phyloP scores from a whole-genome alignment of 1,140 invertebrate genomes.

The Armadillidium nasatum region DNA sequence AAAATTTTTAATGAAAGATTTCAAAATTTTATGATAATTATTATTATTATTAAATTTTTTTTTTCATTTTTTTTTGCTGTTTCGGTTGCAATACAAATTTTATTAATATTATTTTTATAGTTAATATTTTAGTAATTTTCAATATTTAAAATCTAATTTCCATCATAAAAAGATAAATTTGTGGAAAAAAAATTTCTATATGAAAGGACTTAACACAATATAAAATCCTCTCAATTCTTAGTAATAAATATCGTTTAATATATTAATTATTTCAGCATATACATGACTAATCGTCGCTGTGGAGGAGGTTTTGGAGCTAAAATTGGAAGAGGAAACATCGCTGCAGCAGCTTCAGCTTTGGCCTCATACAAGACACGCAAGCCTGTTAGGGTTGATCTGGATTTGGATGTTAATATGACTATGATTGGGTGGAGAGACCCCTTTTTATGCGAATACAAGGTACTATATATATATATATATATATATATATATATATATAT shows the following conservation, averaged over 20 bases:
- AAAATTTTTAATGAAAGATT: not conserved
- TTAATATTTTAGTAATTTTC: too few species aligned
- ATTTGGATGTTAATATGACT: conserved; percentile 29
- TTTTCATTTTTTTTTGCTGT: too few species aligned
- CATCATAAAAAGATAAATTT: too few species aligned
- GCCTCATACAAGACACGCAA: conserved; percentile 27
- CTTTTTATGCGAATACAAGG: conserved; percentile 31
- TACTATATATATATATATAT: conserved; percentile 17
- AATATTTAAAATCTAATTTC: too few species aligned
- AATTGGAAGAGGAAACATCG: conserved; percentile 26
- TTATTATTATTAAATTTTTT: too few species aligned
- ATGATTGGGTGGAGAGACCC: conserved; percentile 28
- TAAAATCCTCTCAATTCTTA: too few species aligned
- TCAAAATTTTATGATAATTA: too few species aligned
- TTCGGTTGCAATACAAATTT: too few species aligned
- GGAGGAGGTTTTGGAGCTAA: conserved; percentile 43
- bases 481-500: conserved; percentile 1
- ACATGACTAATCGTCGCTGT: conserved; percentile 34
- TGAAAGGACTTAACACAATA: too few species aligned
- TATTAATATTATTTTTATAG: too few species aligned
- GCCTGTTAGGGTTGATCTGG: conserved; percentile 32
- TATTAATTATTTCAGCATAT: conserved; percentile 27
- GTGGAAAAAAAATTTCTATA: too few species aligned
- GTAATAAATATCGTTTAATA: too few species aligned
- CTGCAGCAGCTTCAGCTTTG: conserved; percentile 29